Percentiles rank a stretch among this genome's conserved stretches.
Conservation (phyloP, 2,888 invertebrate genomes). For the Meloe dianella region DNA sequence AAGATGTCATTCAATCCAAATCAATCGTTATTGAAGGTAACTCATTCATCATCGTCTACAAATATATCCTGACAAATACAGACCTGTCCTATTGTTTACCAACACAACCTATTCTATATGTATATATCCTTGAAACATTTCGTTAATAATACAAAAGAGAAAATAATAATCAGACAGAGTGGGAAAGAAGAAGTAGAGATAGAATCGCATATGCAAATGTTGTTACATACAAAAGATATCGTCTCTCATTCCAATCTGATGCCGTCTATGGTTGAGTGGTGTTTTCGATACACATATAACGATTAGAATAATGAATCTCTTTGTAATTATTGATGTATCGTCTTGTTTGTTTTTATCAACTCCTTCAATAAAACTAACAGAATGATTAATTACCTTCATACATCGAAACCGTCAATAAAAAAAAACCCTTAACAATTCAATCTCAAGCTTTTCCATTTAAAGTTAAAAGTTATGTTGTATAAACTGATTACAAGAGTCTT, state of each 20-base stretch:
- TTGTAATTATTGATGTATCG: background rate
- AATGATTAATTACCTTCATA: constrained; percentile 19
- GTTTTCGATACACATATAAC: background rate
- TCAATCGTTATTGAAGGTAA: constrained; percentile 23
- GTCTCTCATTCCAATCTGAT: constrained; percentile 20
- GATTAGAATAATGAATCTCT: background rate
- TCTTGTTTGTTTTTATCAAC: constrained; percentile 21
- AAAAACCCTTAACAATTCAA: background rate
- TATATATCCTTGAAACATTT: constrained; percentile 25
- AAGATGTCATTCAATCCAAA: constrained; percentile 26
- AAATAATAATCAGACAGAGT: background rate
- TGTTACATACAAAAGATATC: background rate
- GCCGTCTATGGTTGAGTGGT: constrained; percentile 9
- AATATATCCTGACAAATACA: constrained; percentile 41
- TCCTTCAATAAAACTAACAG: constrained; percentile 15
- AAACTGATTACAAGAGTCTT: constrained; percentile 6
- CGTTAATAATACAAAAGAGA: constrained; percentile 17
- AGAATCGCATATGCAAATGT: constrained; percentile 22
- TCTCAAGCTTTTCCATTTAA: background rate
- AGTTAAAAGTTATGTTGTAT: background rate
- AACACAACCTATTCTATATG: constrained; percentile 25
- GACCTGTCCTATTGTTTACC: constrained; percentile 41
- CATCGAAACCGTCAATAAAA: background rate
- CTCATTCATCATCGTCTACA: constrained; percentile 43
- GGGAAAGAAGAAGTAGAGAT: background rate